phyloP scores from a whole-genome alignment of 2,888 invertebrate species.

The Standfussiana lucernea region DNA sequence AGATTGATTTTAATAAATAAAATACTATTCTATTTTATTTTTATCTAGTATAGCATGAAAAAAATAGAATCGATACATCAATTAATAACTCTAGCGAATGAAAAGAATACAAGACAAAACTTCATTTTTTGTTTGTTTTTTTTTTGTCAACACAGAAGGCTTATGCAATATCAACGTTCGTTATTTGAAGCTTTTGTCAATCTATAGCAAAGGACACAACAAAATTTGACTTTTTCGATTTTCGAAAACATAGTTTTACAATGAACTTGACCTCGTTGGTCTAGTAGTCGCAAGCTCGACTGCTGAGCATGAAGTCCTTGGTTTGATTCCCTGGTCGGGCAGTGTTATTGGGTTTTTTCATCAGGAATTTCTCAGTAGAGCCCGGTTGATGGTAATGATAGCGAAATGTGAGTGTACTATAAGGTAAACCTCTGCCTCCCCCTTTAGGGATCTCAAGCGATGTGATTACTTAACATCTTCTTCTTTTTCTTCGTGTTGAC shows the following conservation, averaged over 20 bases:
- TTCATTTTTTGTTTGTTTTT: background rate
- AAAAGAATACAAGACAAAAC: background rate
- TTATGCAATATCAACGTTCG: conserved; percentile 5
- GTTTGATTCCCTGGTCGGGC: background rate
- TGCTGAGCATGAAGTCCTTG: background rate
- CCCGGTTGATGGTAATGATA: too few relatives aligned
- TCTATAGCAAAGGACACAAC: background rate
- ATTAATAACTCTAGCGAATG: background rate
- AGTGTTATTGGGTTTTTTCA: background rate
- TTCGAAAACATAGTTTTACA: too few relatives aligned
- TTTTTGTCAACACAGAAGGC: background rate
- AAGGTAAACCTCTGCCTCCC: too few relatives aligned
- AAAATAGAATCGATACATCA: too few relatives aligned
- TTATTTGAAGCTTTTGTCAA: conserved; percentile 26
- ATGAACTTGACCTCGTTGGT: too few relatives aligned
- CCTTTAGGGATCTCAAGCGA: too few relatives aligned
- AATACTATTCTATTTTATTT: background rate
- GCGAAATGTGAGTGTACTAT: too few relatives aligned
- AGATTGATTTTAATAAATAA: background rate
- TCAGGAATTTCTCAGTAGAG: background rate
- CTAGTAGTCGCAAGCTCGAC: too few relatives aligned
- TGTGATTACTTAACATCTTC: too few relatives aligned
- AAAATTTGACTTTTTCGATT: background rate
- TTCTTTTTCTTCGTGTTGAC: too few relatives aligned
- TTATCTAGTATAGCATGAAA: background rate